phyloP scores from a whole-genome alignment of 2,888 invertebrate species.

The Byasa hedistus region DNA sequence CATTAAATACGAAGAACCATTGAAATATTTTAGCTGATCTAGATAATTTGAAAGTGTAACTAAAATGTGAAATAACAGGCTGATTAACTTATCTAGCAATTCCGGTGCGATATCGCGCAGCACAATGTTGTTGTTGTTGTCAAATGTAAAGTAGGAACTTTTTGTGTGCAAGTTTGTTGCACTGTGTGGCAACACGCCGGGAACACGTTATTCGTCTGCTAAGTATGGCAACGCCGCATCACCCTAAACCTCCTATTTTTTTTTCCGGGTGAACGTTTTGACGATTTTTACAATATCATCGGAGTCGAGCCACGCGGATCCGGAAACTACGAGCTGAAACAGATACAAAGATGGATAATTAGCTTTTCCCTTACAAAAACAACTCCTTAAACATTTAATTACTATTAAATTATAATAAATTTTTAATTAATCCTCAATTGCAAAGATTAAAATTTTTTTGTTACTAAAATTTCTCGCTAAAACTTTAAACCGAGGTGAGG shows the following conservation, averaged over 20 bases:
- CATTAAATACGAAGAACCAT: not conserved
- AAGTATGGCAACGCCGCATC: slow-evolving; percentile 49
- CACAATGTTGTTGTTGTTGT: slow-evolving; percentile 20
- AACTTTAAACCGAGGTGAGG: too few species aligned
- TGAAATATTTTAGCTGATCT: not conserved
- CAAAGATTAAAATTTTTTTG: too few species aligned
- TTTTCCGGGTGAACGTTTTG: too few species aligned
- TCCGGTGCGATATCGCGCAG: slow-evolving; percentile 6
- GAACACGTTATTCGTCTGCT: slow-evolving; percentile 26
- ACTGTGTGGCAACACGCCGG: slow-evolving; percentile 24
- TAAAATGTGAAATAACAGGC: not conserved
- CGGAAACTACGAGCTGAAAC: too few species aligned
- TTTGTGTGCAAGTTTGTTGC: slow-evolving; percentile 26
- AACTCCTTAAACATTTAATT: too few species aligned
- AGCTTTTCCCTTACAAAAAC: too few species aligned
- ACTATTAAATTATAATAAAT: too few species aligned
- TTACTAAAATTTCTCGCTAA: too few species aligned
- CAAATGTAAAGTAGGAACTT: slow-evolving; percentile 15
- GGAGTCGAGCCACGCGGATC: too few species aligned
- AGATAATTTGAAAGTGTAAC: not conserved
- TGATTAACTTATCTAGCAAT: not conserved
- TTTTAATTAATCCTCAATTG: too few species aligned
- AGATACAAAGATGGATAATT: too few species aligned
- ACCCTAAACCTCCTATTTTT: slow-evolving; percentile 28
- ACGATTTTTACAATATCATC: too few species aligned